Evolutionary conservation across 2,888 invertebrate species (phyloP).

Genomic region (Scotopteryx bipunctaria): DNA sequence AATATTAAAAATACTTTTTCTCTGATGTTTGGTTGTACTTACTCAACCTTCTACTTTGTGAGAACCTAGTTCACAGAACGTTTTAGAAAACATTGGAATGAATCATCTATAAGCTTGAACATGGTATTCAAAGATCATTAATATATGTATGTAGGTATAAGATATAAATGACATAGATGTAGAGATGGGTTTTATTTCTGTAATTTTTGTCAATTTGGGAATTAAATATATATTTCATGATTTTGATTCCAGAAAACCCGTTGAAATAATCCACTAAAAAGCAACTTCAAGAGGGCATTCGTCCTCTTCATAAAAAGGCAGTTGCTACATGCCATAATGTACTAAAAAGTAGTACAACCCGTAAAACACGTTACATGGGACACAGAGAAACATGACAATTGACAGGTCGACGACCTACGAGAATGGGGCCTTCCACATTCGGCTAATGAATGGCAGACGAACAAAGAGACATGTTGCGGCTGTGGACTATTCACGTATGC

Average conservation of each 20-base stretch:
- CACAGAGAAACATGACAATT: conserved; percentile 67
- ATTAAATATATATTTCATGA: no score
- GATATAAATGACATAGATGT: no score
- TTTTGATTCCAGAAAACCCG: no score
- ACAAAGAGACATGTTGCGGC: conserved; percentile 66
- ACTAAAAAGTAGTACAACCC: conserved; percentile 61
- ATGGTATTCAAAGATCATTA: no score
- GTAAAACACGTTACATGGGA: conserved; percentile 72
- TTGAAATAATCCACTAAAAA: background rate
- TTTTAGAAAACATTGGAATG: no score
- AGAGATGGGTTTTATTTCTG: no score
- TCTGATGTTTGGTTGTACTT: no score
- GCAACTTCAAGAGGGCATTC: background rate
- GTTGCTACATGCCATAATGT: conserved; percentile 54
- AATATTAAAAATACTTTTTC: background rate
- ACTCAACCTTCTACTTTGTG: no score
- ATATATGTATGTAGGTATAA: no score
- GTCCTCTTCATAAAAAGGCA: conserved; percentile 10
- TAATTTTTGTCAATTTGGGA: no score
- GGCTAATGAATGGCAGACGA: conserved; percentile 77
- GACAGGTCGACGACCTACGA: conserved; percentile 72
- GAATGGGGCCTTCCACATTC: conserved; percentile 74
- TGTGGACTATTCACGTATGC: conserved; percentile 56
- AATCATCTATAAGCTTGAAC: no score
- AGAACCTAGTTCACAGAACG: no score